Evolutionary conservation across 1,140 invertebrate species (phyloP).

Genomic region (Amphibalanus amphitrite): DNA sequence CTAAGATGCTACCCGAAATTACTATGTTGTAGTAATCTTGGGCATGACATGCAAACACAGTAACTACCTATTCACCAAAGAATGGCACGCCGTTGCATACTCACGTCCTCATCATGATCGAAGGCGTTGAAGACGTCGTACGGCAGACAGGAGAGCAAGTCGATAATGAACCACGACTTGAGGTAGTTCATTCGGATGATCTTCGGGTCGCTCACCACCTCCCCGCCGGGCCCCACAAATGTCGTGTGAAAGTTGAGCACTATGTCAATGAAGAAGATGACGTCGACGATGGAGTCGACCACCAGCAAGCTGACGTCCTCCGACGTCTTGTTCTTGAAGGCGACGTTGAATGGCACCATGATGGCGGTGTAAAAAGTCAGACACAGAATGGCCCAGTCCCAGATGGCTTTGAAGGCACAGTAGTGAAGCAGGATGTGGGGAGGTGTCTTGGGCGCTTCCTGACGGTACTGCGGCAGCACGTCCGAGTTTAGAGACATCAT

Average conservation of each 20-base stretch:
- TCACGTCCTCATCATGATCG: slow-evolving; percentile 94
- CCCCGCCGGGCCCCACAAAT: too few species aligned
- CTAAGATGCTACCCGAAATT: too few species aligned
- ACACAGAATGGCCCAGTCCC: slow-evolving; percentile 99
- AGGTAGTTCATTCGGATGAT: too few species aligned
- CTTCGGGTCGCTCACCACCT: too few species aligned
- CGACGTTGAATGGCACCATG: slow-evolving; percentile 99
- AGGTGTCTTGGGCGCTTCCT: slow-evolving; percentile 98
- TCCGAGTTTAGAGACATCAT: slow-evolving; percentile 94
- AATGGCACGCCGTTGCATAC: too few species aligned
- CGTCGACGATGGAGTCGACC: slow-evolving; percentile 96
- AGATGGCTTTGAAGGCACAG: too few species aligned
- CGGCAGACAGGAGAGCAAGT: too few species aligned
- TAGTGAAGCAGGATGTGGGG: too few species aligned
- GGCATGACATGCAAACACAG: too few species aligned
- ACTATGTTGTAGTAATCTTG: too few species aligned
- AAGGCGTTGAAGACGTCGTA: slow-evolving; percentile 99
- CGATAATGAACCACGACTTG: too few species aligned
- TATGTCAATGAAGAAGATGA: slow-evolving; percentile 99
- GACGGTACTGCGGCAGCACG: slow-evolving; percentile 95
- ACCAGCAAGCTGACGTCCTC: slow-evolving; percentile 93
- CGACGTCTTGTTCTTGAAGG: slow-evolving; percentile 98
- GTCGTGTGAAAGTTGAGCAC: slow-evolving; percentile 99
- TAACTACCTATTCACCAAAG: too few species aligned
- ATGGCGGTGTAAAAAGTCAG: slow-evolving; percentile 91